Conservation (phyloP, 2,113 vertebrate genomes). For the Misgurnus mizolepis region DNA sequence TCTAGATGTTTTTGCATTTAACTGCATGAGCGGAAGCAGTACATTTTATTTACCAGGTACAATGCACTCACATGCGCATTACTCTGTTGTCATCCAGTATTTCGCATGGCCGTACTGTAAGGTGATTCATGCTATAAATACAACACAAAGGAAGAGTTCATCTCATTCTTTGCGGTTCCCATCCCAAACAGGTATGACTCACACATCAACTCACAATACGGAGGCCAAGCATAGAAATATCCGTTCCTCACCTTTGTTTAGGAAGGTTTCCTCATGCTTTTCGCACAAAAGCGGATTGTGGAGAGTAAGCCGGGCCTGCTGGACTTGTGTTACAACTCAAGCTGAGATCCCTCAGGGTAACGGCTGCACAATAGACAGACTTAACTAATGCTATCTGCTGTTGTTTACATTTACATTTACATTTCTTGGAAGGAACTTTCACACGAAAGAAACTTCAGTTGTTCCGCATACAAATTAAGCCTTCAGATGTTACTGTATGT, state of each 20-base stretch:
- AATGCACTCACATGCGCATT: not conserved
- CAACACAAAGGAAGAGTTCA: constrained; percentile 28
- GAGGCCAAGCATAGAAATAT: not conserved
- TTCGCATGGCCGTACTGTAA: constrained; percentile 12
- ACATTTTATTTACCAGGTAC: not conserved
- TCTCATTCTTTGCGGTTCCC: constrained; percentile 39
- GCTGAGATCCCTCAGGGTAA: not conserved
- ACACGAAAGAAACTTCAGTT: not conserved
- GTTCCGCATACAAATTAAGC: not conserved
- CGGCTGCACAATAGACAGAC: not conserved
- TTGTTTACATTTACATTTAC: constrained; percentile 19
- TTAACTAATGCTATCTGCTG: constrained; percentile 1
- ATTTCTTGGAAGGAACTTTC: not conserved
- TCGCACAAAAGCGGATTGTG: constrained; percentile 1
- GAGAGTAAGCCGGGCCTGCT: constrained; percentile 17
- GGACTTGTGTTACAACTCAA: constrained; percentile 25
- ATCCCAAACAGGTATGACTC: constrained; percentile 42
- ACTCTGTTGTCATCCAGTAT: not conserved
- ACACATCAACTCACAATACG: constrained; percentile 32
- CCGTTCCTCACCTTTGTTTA: constrained; percentile 25
- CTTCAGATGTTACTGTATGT: not conserved
- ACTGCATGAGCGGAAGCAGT: not conserved
- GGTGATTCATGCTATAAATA: constrained; percentile 38
- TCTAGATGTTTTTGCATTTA: too few relatives aligned
- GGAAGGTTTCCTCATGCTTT: not conserved